Percentiles rank a stretch among this genome's conserved stretches.
Evolutionary conservation across 2,888 invertebrate species (phyloP).

Genomic region (Melanotus villosus): DNA sequence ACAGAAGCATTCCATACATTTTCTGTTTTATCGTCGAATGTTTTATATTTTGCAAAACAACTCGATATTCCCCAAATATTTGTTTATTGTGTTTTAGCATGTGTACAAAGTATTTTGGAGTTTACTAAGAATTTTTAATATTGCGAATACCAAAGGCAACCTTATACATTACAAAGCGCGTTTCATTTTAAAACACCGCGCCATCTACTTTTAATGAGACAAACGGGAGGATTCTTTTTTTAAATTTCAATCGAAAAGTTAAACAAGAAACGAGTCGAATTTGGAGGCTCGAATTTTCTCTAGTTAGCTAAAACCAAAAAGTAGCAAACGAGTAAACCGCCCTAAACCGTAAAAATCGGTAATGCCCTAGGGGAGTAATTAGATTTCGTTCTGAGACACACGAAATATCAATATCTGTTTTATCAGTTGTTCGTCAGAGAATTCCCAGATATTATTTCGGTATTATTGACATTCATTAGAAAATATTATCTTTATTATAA

Average conservation of each 20-base stretch:
- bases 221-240: no score
- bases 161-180: neutral
- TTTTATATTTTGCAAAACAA: conserved; percentile 9
- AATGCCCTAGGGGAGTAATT: neutral
- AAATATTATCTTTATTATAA: conserved; percentile 21
- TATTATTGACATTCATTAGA: conserved; percentile 19
- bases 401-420: conserved; percentile 9
- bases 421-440: conserved; percentile 9
- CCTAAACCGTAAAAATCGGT: neutral
- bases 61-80: conserved; percentile 15
- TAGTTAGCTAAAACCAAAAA: no score
- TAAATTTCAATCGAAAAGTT: no score
- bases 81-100: conserved; percentile 10
- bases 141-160: neutral
- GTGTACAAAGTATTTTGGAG: conserved; percentile 1
- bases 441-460: conserved; percentile 11
- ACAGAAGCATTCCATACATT: conserved; percentile 7
- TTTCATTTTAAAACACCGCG: neutral
- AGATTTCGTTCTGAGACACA: neutral
- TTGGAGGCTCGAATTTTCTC: no score
- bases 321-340: neutral
- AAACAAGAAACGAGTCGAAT: no score
- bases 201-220: no score
- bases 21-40: neutral
- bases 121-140: conserved; percentile 21